Percentiles rank a stretch among this genome's conserved stretches.
Evolutionary conservation across 2,113 vertebrate genomes (phyloP).

Genomic region (Stegostoma tigrinum): DNA sequence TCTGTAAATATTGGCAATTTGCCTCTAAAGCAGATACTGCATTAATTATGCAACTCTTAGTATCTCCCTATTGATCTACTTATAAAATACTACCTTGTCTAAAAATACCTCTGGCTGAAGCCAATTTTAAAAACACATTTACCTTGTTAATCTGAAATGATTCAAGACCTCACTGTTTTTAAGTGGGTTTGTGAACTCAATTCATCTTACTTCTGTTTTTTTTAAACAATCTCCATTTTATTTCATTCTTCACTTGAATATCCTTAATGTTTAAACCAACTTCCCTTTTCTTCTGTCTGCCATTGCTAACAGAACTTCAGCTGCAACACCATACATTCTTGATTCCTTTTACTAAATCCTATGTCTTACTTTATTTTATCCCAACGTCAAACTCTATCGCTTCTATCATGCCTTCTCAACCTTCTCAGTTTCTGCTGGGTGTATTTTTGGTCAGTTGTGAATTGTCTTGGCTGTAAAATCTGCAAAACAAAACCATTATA

Average conservation of each 20-base stretch:
- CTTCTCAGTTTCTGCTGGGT: not conserved
- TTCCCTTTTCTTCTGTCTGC: not conserved
- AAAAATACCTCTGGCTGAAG: not conserved
- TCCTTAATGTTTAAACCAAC: not conserved
- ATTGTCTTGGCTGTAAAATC: not conserved
- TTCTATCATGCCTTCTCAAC: not conserved
- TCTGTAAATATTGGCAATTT: slow-evolving; percentile 14
- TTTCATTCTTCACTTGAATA: not conserved
- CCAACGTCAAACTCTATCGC: not conserved
- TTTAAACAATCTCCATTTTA: not conserved
- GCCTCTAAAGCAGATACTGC: not conserved
- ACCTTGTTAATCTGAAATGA: not conserved
- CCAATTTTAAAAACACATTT: not conserved
- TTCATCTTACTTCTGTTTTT: not conserved
- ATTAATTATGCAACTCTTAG: slow-evolving; percentile 9
- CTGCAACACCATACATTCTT: not conserved
- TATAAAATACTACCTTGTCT: not conserved
- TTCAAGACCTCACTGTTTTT: not conserved
- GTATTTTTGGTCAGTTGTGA: not conserved
- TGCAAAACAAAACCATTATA: not conserved
- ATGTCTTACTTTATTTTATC: not conserved
- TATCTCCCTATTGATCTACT: slow-evolving; percentile 7
- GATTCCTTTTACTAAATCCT: not conserved
- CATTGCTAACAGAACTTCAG: not conserved
- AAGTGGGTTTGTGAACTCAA: not conserved